Evolutionary conservation across 2,113 vertebrate genomes (phyloP).

Genomic region (Oryzias woworae): DNA sequence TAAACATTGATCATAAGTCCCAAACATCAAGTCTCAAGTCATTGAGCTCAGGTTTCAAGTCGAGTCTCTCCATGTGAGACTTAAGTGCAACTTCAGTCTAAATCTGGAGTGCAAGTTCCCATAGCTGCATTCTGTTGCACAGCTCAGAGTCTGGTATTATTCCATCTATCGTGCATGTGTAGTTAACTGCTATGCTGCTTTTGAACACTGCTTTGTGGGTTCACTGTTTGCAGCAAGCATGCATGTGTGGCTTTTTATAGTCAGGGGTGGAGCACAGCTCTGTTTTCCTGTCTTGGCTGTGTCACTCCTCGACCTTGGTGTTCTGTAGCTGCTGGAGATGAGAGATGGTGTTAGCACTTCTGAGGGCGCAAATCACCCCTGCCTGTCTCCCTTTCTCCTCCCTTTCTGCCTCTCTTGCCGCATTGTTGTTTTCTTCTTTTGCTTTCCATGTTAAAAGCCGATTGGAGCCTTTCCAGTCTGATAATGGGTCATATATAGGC

Average conservation of each 20-base stretch:
- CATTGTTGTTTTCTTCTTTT: constrained; percentile 53
- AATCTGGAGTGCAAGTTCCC: too few relatives aligned
- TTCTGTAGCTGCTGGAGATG: constrained; percentile 60
- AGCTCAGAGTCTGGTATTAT: too few relatives aligned
- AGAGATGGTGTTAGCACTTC: constrained; percentile 64
- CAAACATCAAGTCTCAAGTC: too few relatives aligned
- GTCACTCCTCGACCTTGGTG: constrained; percentile 63
- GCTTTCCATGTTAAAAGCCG: constrained; percentile 58
- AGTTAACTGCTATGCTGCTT: too few relatives aligned
- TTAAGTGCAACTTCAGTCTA: too few relatives aligned
- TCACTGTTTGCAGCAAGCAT: neutral
- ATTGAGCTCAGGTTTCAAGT: too few relatives aligned
- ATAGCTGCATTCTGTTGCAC: too few relatives aligned
- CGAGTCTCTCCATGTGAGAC: too few relatives aligned
- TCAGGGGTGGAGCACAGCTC: constrained; percentile 7
- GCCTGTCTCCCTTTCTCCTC: constrained; percentile 11
- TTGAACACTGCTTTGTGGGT: neutral
- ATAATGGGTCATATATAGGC: constrained; percentile 58
- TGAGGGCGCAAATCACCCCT: constrained; percentile 61
- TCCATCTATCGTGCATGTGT: too few relatives aligned
- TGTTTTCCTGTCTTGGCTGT: constrained; percentile 42
- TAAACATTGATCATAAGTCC: too few relatives aligned
- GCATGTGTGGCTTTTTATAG: constrained; percentile 24
- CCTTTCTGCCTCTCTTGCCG: constrained; percentile 9
- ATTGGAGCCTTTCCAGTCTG: constrained; percentile 66